Evolutionary conservation across 2,888 invertebrate species (phyloP), one percentile per base, ranked within the genome.

Genomic region (Empis livida): DNA sequence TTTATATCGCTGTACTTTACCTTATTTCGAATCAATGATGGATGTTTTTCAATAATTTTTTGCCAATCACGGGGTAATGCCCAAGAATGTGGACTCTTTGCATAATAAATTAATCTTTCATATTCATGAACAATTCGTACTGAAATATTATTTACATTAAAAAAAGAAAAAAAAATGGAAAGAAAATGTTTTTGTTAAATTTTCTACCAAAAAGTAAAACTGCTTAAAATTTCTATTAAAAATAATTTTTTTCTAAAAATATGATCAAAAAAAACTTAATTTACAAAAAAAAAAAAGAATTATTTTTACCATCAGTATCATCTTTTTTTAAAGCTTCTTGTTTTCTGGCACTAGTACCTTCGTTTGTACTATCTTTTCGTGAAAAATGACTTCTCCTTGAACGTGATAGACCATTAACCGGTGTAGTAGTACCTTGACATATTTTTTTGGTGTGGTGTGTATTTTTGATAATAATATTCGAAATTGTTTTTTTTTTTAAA

Each of bases 381-480:
- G 70, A 69, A 50, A 70, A 70, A 51, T 70, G 70, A 55, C 68
- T 69, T 51, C 70, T 62, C 23, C 70, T 62, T 5, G 70, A 70
- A 47, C 70, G 63, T 20, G 67, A 63, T 46, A 70, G 50, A 3
- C 68, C 68, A 56, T 68, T 62, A n/a, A 53, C 20, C 44, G 51
- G 53, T 5, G 49, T 44, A 37, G 49, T 37, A 30, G 51, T 44
- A 37, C 46, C 16, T 39, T 27, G 8, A 27, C 9, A 27, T 27
- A 27, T 27, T 27, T 27, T 5, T 27, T 27, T 27, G 23, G 2
- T 27, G 20, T 20, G 5, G 23, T 27, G 3, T 27, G 5, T 27
- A 8, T 27, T 27, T 27, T 27, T 27, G 5, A 27, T 27, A 8
- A 9, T 27, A 27, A 27, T 9, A 27, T 27, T 27, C 23, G 23